A percentile compares a stretch with the other conserved stretches of the same genome.
Evolutionary conservation across 2,113 vertebrate genomes (phyloP).

Genomic region (Etheostoma cragini): DNA sequence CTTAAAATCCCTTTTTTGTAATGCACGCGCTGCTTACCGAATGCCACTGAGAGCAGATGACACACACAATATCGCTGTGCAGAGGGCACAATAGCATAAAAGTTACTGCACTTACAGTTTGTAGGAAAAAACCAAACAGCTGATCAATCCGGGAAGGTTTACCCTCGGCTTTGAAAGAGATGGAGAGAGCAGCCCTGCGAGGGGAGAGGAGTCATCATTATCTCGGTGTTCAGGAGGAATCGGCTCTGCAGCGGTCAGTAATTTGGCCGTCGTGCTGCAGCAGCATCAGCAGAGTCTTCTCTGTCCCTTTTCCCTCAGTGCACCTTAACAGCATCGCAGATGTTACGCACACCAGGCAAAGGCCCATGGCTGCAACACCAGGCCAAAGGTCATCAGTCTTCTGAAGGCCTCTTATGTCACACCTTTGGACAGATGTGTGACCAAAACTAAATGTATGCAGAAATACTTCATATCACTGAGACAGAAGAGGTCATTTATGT

Average conservation of each 20-base stretch:
- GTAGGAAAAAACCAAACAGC: constrained; percentile 51
- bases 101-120: constrained; percentile 22
- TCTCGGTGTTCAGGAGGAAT: constrained; percentile 50
- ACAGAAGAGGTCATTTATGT: background rate
- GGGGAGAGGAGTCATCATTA: constrained; percentile 69
- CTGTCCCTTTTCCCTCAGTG: constrained; percentile 20
- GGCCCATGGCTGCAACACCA: constrained; percentile 58
- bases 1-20: background rate
- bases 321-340: constrained; percentile 71
- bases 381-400: constrained; percentile 71
- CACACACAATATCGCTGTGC: background rate
- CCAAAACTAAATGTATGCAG: background rate
- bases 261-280: constrained; percentile 40
- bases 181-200: constrained; percentile 36
- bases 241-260: constrained; percentile 64
- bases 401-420: constrained; percentile 9
- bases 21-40: constrained; percentile 21
- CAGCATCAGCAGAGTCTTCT: constrained; percentile 66
- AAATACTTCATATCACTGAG: background rate
- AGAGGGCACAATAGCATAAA: constrained; percentile 35
- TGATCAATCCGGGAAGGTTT: constrained; percentile 36
- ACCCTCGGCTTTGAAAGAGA: constrained; percentile 54
- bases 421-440: constrained; percentile 11
- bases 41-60: constrained; percentile 5
- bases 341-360: constrained; percentile 50